A percentile compares a stretch with the other conserved stretches of the same genome.
phyloP scores from a whole-genome alignment of 2,797 vertebrate species.

The Coranthus polyacanthus region DNA sequence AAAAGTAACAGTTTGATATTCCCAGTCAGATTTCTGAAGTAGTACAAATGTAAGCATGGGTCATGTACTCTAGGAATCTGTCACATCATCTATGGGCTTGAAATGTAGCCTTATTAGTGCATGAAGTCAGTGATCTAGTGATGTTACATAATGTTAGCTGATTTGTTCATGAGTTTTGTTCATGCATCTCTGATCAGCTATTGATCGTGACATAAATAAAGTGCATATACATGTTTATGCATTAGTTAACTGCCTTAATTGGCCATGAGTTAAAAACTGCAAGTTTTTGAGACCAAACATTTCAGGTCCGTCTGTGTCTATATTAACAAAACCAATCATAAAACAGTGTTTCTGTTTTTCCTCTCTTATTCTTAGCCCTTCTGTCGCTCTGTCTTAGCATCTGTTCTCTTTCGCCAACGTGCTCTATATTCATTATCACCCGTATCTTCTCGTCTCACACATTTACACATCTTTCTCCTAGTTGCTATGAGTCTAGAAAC shows the following conservation, averaged over 20 bases:
- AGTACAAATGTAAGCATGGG: conserved; percentile 7
- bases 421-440: conserved; percentile 49
- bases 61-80: neutral
- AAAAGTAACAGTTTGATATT: conserved; percentile 31
- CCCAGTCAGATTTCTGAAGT: conserved; percentile 16
- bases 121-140: conserved; percentile 8
- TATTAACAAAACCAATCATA: conserved; percentile 10
- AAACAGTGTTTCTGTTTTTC: conserved; percentile 22
- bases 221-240: conserved; percentile 8
- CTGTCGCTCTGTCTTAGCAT: conserved; percentile 38
- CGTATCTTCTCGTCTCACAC: conserved; percentile 30
- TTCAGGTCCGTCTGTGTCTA: conserved; percentile 5
- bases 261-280: too few species aligned
- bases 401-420: conserved; percentile 36
- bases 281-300: conserved; percentile 16
- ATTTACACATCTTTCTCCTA: conserved; percentile 42
- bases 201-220: conserved; percentile 18
- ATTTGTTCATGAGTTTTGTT: conserved; percentile 25
- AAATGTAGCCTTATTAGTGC: conserved; percentile 3
- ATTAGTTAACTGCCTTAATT: conserved; percentile 7
- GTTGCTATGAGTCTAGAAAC: conserved; percentile 39
- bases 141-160: conserved; percentile 2
- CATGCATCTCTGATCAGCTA: conserved; percentile 27
- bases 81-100: neutral
- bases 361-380: conserved; percentile 17